Conservation (phyloP, 2,113 vertebrate species). For the Istiophorus platypterus region DNA sequence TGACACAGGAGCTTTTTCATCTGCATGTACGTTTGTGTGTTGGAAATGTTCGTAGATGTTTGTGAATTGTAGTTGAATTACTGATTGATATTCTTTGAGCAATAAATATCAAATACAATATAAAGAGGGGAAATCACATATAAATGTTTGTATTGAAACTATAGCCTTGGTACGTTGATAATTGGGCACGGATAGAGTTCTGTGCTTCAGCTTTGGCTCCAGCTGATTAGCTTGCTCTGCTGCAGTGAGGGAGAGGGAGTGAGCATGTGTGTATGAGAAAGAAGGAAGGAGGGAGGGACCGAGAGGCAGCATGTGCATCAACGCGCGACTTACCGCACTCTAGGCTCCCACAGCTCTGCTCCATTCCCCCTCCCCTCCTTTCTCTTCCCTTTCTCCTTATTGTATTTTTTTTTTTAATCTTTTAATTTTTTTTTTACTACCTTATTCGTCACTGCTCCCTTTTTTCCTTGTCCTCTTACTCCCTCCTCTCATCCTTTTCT, state of each 20-base stretch:
- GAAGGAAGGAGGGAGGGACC: conserved; percentile 57
- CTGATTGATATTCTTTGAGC: conserved; percentile 1
- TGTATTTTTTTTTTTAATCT: conserved; percentile 55
- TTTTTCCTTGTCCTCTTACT: conserved; percentile 45
- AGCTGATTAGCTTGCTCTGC: conserved; percentile 95
- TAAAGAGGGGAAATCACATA: not conserved
- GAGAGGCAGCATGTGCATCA: conserved; percentile 78
- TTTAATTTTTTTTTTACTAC: conserved; percentile 39
- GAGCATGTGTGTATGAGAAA: conserved; percentile 73
- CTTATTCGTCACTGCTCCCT: conserved; percentile 44
- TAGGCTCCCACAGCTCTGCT: conserved; percentile 73
- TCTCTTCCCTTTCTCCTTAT: conserved; percentile 70
- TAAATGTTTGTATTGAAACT: conserved; percentile 19
- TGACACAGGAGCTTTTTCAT: conserved; percentile 12
- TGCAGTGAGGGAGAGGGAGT: conserved; percentile 89
- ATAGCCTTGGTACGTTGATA: conserved; percentile 53
- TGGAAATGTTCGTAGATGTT: conserved; percentile 15
- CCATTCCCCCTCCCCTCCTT: conserved; percentile 69
- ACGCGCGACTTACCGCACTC: conserved; percentile 82
- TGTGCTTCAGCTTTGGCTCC: conserved; percentile 89
- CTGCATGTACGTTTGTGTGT: not conserved
- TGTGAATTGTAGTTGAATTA: not conserved
- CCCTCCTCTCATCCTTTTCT: conserved; percentile 71
- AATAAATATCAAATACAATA: not conserved
- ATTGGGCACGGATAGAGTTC: conserved; percentile 76